Evolutionary conservation across 2,888 invertebrate genomes (phyloP).

Genomic region (Calliopum simillimum): DNA sequence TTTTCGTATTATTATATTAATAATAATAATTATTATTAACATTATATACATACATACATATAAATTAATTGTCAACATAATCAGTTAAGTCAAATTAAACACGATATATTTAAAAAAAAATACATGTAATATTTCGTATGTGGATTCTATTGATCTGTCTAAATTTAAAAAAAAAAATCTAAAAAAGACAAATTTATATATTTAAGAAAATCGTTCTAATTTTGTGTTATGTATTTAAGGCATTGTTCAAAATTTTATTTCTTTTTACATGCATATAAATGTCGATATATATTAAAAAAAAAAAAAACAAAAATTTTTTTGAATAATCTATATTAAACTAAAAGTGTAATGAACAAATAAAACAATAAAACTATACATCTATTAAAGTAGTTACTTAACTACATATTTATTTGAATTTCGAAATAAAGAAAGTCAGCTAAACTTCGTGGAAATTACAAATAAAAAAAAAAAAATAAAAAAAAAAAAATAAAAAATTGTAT

Average conservation of each 20-base stretch:
- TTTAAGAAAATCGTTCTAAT: constrained; percentile 8
- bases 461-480: no score
- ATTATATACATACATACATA: constrained; percentile 38
- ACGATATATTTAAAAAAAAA: constrained; percentile 13
- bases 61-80: constrained; percentile 25
- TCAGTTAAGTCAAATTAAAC: constrained; percentile 23
- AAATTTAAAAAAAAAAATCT: constrained; percentile 2
- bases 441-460: no score
- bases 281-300: neutral
- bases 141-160: neutral
- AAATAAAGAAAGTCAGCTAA: no score
- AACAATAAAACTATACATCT: constrained; percentile 9
- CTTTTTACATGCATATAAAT: constrained; percentile 18
- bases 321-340: no score
- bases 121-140: no score
- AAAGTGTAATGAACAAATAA: neutral
- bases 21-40: constrained; percentile 40
- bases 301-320: no score
- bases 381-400: constrained; percentile 11
- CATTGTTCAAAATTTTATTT: neutral
- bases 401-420: neutral
- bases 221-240: constrained; percentile 19
- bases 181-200: constrained; percentile 4
- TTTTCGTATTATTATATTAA: constrained; percentile 31
- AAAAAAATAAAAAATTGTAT: no score